A percentile compares a stretch with the other conserved stretches of the same genome.
Evolutionary conservation across 1,140 invertebrate species (phyloP).

Genomic region (Akabosia matsudoensis): DNA sequence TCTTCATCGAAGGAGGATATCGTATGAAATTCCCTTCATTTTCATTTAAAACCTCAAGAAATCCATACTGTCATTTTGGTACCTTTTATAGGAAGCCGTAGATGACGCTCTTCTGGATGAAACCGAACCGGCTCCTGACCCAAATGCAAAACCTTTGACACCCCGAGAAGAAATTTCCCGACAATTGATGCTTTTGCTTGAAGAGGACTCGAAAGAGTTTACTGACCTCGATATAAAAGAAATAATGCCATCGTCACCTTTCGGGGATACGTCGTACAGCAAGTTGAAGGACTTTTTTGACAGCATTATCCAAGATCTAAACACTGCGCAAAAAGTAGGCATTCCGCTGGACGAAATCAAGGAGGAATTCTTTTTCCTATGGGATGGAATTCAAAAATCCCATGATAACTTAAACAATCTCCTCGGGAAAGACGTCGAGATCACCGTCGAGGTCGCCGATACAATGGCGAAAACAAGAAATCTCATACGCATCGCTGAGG

Average conservation of each 20-base stretch:
- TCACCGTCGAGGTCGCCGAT: conserved; percentile 28
- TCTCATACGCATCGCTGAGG: conserved; percentile 36
- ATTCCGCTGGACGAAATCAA: conserved; percentile 30
- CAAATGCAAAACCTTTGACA: no score
- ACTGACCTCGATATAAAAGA: conserved; percentile 6
- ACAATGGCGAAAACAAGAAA: conserved; percentile 32
- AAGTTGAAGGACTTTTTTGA: conserved; percentile 29
- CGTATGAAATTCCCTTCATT: no score
- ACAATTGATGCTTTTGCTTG: not conserved
- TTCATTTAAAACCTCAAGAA: no score
- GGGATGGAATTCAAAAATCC: conserved; percentile 30
- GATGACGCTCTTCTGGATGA: no score
- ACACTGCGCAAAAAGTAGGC: not conserved
- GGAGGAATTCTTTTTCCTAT: conserved; percentile 28
- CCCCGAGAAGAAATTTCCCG: not conserved
- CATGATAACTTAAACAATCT: conserved; percentile 23
- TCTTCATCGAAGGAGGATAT: no score
- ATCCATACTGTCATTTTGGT: no score
- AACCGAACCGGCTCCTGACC: no score
- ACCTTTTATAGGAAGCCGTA: no score
- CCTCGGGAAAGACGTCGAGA: conserved; percentile 21
- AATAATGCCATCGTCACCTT: not conserved
- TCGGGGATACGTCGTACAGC: conserved; percentile 3
- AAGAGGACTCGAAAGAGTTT: conserved; percentile 13
- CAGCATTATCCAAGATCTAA: conserved; percentile 14